These are phyloP conservation scores for Lutraria rhynchaena DNA, from an alignment of 1,140 invertebrate species.

Conservation along the genomic window DNA sequence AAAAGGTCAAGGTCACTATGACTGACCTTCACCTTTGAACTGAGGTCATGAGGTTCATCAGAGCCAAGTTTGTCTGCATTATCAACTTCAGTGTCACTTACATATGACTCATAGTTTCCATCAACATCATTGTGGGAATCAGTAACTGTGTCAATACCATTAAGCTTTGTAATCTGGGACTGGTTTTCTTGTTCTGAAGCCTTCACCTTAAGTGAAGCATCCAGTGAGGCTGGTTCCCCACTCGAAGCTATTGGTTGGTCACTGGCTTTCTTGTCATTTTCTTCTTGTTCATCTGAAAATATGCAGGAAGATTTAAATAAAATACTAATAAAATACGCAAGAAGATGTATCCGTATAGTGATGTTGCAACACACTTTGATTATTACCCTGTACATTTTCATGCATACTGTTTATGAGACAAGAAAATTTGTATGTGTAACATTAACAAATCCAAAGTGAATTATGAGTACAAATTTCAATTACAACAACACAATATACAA, in stretches of 20 bases:
- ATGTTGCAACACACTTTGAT: too few species aligned
- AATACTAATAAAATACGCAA: neutral
- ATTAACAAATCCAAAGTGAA: too few species aligned
- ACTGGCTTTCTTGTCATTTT: neutral
- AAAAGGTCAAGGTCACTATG: constrained; percentile 15
- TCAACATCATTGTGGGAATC: neutral
- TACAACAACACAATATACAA: too few species aligned
- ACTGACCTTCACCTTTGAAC: constrained; percentile 32
- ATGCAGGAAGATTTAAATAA: constrained; percentile 10
- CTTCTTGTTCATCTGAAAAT: constrained; percentile 46
- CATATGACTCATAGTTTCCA: neutral
- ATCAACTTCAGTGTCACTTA: neutral
- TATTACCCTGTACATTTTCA: too few species aligned
- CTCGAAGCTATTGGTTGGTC: constrained; percentile 29
- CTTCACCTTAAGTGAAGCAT: neutral
- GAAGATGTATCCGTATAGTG: too few species aligned
- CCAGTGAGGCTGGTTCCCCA: too few species aligned
- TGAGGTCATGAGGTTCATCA: constrained; percentile 27
- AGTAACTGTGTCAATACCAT: neutral
- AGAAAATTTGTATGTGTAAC: too few species aligned
- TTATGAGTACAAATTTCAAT: too few species aligned
- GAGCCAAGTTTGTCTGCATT: neutral
- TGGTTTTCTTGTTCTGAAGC: too few species aligned
- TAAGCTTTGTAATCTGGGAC: neutral
- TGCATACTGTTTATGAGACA: too few species aligned